Percentiles rank a stretch among this genome's conserved stretches.
Evolutionary conservation across 2,888 invertebrate genomes (phyloP).

Genomic region (Lomographa bimaculata): DNA sequence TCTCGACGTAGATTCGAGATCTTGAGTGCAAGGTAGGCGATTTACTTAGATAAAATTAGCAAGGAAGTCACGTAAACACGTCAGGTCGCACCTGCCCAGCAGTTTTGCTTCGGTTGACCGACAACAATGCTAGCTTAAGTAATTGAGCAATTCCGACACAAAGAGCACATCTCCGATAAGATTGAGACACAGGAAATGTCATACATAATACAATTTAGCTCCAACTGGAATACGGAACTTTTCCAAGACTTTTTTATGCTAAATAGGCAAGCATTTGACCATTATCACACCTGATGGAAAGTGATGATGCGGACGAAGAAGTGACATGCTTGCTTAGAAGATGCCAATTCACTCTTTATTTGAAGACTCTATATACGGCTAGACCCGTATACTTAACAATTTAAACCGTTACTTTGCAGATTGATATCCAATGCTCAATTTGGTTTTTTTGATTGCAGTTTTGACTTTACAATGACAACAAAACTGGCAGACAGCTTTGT

Average conservation of each 20-base stretch:
- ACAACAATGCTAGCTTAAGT: slow-evolving; percentile 68
- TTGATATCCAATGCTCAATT: not conserved
- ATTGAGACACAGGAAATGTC: slow-evolving; percentile 64
- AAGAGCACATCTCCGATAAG: slow-evolving; percentile 68
- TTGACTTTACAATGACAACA: slow-evolving; percentile 9
- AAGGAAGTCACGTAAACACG: slow-evolving; percentile 62
- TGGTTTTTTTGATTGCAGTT: slow-evolving; percentile 3
- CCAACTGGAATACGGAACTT: too few relatives aligned
- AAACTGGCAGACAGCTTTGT: slow-evolving; percentile 10
- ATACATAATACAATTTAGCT: slow-evolving; percentile 3
- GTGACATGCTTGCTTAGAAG: too few relatives aligned
- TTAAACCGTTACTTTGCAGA: too few relatives aligned
- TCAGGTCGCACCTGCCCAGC: slow-evolving; percentile 67
- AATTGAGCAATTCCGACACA: slow-evolving; percentile 70
- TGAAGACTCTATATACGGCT: too few relatives aligned
- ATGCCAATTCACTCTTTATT: too few relatives aligned
- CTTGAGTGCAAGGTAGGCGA: slow-evolving; percentile 32
- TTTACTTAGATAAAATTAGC: slow-evolving; percentile 44
- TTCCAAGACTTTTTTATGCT: too few relatives aligned
- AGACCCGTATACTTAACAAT: too few relatives aligned
- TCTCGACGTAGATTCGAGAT: slow-evolving; percentile 13
- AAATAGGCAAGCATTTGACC: too few relatives aligned
- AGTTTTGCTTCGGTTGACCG: slow-evolving; percentile 66
- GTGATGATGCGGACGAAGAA: too few relatives aligned
- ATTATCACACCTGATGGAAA: too few relatives aligned